Conservation (phyloP, 2,888 invertebrate genomes). For the Mycogona germanica region DNA sequence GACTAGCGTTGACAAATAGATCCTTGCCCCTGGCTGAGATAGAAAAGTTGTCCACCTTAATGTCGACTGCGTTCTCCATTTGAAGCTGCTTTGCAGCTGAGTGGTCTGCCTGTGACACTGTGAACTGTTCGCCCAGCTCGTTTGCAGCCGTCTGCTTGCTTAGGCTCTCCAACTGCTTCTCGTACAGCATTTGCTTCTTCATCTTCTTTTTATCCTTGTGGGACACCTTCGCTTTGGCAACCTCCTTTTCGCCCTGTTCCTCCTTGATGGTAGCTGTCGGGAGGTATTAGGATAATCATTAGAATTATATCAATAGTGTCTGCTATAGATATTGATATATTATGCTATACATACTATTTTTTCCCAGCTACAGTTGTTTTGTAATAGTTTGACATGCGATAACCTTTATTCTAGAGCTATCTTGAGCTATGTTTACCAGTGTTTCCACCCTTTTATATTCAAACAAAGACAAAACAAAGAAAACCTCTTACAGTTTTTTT, state of each 20-base stretch:
- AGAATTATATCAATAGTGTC: neutral
- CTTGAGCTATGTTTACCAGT: too few species aligned
- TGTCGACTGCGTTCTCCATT: slow-evolving; percentile 87
- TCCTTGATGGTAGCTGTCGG: neutral
- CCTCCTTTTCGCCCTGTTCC: slow-evolving; percentile 20
- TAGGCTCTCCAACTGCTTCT: slow-evolving; percentile 70
- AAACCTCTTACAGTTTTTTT: too few species aligned
- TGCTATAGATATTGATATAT: too few species aligned
- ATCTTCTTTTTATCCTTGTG: slow-evolving; percentile 86
- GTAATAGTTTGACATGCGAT: too few species aligned
- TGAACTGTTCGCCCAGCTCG: slow-evolving; percentile 85
- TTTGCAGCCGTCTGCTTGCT: slow-evolving; percentile 80
- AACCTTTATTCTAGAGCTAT: too few species aligned
- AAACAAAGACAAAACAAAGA: too few species aligned
- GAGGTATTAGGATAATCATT: neutral
- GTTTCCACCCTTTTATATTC: too few species aligned
- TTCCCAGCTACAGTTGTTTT: neutral
- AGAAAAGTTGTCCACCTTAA: slow-evolving; percentile 52
- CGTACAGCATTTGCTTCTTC: slow-evolving; percentile 76
- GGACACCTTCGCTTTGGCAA: slow-evolving; percentile 53
- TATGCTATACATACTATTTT: neutral
- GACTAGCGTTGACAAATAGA: slow-evolving; percentile 87
- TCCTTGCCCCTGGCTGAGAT: slow-evolving; percentile 97
- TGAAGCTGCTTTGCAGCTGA: slow-evolving; percentile 55
- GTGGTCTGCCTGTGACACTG: slow-evolving; percentile 67